A percentile compares a stretch with the other conserved stretches of the same genome.
phyloP scores from a whole-genome alignment of 2,113 vertebrate species.

The Vulpes vulpes region DNA sequence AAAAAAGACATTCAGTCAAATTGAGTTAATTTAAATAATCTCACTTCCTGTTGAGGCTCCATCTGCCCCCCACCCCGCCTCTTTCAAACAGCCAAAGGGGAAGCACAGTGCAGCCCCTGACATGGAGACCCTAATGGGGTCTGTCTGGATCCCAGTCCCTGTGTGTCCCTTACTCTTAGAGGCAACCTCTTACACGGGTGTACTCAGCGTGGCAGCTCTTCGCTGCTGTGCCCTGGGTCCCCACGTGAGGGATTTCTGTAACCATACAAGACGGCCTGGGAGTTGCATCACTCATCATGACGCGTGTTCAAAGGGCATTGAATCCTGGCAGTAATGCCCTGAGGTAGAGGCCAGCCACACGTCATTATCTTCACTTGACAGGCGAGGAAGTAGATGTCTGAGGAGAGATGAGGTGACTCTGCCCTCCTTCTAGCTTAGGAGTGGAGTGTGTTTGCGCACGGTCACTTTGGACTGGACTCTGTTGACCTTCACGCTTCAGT shows the following conservation, averaged over 20 bases:
- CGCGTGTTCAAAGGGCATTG: not conserved
- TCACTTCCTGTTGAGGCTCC: not conserved
- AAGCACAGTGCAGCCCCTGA: fast-evolving
- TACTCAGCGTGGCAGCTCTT: fast-evolving
- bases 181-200: fast-evolving
- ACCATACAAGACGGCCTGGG: fast-evolving
- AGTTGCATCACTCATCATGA: fast-evolving
- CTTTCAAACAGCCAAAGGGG: not conserved
- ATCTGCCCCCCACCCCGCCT: not conserved
- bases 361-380: not conserved
- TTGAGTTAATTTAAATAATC: not conserved
- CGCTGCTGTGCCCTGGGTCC: fast-evolving
- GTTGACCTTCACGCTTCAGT: fast-evolving
- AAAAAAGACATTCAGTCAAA: not conserved
- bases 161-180: not conserved
- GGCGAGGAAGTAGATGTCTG: not conserved
- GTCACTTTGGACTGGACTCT: not conserved
- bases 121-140: not conserved
- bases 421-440: not conserved
- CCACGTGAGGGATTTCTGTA: fast-evolving
- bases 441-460: fast-evolving
- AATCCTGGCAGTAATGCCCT: fast-evolving
- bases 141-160: not conserved
- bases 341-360: fast-evolving
- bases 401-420: not conserved